Conservation (phyloP, 1,140 invertebrate genomes). For the Parasteatoda tepidariorum region DNA sequence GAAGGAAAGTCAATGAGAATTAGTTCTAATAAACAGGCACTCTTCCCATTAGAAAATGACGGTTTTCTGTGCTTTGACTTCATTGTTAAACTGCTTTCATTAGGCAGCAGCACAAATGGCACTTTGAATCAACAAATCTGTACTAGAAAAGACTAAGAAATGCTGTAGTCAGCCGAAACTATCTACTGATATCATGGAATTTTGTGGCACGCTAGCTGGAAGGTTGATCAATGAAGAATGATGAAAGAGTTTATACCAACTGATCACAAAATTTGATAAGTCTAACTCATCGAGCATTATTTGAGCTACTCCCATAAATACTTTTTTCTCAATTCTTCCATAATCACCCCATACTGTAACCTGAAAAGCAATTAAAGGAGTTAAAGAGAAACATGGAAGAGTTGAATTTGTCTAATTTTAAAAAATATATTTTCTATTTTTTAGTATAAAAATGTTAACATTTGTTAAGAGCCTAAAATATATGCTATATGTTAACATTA, state of each 20-base stretch:
- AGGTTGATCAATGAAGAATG: slow-evolving; percentile 94
- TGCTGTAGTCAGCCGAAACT: slow-evolving; percentile 66
- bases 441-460: too few relatives aligned
- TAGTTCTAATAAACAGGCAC: slow-evolving; percentile 49
- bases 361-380: slow-evolving; percentile 73
- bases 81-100: slow-evolving; percentile 29
- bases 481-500: too few relatives aligned
- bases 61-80: slow-evolving; percentile 36
- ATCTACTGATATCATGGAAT: slow-evolving; percentile 69
- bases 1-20: slow-evolving; percentile 57
- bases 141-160: slow-evolving; percentile 44
- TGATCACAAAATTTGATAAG: slow-evolving; percentile 95
- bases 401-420: too few relatives aligned
- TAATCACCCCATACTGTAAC: slow-evolving; percentile 99
- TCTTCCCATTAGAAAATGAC: slow-evolving; percentile 54
- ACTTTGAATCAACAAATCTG: slow-evolving; percentile 49
- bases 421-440: too few relatives aligned
- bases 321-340: slow-evolving; percentile 95
- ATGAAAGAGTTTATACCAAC: slow-evolving; percentile 99
- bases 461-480: too few relatives aligned
- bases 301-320: slow-evolving; percentile 99
- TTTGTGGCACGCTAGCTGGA: slow-evolving; percentile 66
- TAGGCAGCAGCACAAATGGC: slow-evolving; percentile 49
- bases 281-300: slow-evolving; percentile 98
- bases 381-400: too few relatives aligned